Percentiles rank a stretch among this genome's conserved stretches.
Evolutionary conservation across 2,888 invertebrate genomes (phyloP).

Genomic region (Hypena proboscidalis): DNA sequence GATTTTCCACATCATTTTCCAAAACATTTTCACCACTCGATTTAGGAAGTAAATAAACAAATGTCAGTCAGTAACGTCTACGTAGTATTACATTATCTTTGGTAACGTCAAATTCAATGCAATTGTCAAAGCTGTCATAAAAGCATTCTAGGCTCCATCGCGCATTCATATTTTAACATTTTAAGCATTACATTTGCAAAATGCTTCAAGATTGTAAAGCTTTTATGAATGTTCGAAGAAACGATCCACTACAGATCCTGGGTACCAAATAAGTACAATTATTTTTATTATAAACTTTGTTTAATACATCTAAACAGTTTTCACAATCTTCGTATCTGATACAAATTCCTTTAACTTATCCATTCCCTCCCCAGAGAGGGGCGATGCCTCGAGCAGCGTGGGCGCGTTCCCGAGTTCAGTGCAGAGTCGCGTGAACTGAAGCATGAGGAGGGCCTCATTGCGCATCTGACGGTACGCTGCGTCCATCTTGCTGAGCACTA

Average conservation of each 20-base stretch:
- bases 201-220: no score
- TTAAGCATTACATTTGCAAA: no score
- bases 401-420: slow-evolving; percentile 89
- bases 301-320: slow-evolving; percentile 17
- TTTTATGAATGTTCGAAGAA: no score
- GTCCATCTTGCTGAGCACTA: slow-evolving; percentile 93
- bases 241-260: no score
- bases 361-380: slow-evolving; percentile 89
- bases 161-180: no score
- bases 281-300: no score
- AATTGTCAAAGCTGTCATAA: no score
- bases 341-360: slow-evolving; percentile 83
- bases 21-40: background rate
- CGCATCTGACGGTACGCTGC: slow-evolving; percentile 94
- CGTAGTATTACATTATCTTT: no score
- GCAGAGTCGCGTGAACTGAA: slow-evolving; percentile 89
- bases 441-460: slow-evolving; percentile 93
- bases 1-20: background rate
- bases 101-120: no score
- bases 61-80: no score
- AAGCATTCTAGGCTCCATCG: no score
- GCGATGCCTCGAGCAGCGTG: slow-evolving; percentile 90
- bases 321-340: slow-evolving; percentile 52
- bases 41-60: slow-evolving; percentile 20
- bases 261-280: no score